Base-by-base conservation (phyloP, 2,888 invertebrate genomes). In the Macrophya annulata region DNA sequence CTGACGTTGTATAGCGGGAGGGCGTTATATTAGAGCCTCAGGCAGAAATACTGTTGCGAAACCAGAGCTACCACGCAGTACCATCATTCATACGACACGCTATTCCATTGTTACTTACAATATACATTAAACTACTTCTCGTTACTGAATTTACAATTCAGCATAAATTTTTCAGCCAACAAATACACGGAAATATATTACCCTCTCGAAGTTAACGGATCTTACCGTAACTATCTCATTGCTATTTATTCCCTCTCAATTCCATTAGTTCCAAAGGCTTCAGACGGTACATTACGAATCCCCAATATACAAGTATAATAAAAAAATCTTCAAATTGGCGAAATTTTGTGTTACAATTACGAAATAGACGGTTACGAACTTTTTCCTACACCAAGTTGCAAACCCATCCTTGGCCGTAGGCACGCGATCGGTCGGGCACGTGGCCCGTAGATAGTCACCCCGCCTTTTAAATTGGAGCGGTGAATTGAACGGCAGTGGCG, bases 391-490 rank as follows among this genome's bases (percentile, higher is more conserved):
- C 17, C 40, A 6, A 81, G 62, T 62, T 81, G 62, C 43, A 25
- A 43, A 62, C 62, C 77, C 59, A 62, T 81, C 81, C 62, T 81
- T 62, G 59, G 59, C 81, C 81, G 62, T 21, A 43, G 81, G 81
- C 81, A 62, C 59, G 59, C 59, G 81, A 43, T 62, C 81, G 62
- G n/a, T 37, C 12, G 81, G 62, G 81, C 81, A 81, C 81, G 81
- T 81, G 81, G 59, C 40, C 43, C 43, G 81, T 62, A 40, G 59
- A 77, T 25, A 59, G 62, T 62, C 62, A 81, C 43, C 81, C 81
- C 62, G 81, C 43, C 62, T 59, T 81, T 15, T 62, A 21, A 81
- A 81, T 81, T 81, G 81, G 81, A 81, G 62, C 81, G 62, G 62
- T 37, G 31, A 77, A 37, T 51, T 37, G 37, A 12, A 51, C 31